Conservation (phyloP, 1,140 invertebrate species). For the Zaprionus ornatus region DNA sequence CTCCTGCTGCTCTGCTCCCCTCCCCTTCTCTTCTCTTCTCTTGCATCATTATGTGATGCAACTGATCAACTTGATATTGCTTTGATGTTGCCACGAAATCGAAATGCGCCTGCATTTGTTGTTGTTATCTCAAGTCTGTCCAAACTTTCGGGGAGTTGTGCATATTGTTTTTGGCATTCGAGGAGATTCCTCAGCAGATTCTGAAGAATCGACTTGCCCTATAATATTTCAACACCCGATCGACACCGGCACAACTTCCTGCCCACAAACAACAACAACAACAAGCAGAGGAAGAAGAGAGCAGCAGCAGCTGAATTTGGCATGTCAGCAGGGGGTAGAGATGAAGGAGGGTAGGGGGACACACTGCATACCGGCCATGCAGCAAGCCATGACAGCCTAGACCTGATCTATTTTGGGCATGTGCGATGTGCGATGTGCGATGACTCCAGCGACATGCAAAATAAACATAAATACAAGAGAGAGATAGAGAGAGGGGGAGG, state of each 20-base stretch:
- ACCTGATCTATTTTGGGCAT: constrained; percentile 80
- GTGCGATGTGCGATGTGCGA: constrained; percentile 15
- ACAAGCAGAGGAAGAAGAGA: constrained; percentile 33
- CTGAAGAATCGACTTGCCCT: constrained; percentile 23
- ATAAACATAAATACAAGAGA: constrained; percentile 41
- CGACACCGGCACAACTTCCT: constrained; percentile 62
- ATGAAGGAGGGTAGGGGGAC: constrained; percentile 3
- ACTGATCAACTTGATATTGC: constrained; percentile 25
- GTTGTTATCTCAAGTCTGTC: constrained; percentile 62
- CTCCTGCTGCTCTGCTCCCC: neutral
- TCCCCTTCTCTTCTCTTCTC: constrained; percentile 7
- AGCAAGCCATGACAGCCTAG: constrained; percentile 78
- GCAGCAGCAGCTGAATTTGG: constrained; percentile 56
- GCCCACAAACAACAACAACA: constrained; percentile 52
- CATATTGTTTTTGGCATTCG: constrained; percentile 17
- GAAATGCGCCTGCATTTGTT: neutral
- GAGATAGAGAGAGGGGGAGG: neutral
- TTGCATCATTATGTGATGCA: constrained; percentile 42
- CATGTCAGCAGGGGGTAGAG: constrained; percentile 24
- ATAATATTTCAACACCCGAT: constrained; percentile 74
- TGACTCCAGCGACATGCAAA: constrained; percentile 59
- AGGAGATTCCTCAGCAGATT: neutral
- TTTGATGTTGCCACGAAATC: constrained; percentile 57
- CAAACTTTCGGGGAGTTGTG: constrained; percentile 33
- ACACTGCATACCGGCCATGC: constrained; percentile 74